Base-by-base conservation (phyloP, 2,888 invertebrate genomes). In the Limenitis camilla region DNA sequence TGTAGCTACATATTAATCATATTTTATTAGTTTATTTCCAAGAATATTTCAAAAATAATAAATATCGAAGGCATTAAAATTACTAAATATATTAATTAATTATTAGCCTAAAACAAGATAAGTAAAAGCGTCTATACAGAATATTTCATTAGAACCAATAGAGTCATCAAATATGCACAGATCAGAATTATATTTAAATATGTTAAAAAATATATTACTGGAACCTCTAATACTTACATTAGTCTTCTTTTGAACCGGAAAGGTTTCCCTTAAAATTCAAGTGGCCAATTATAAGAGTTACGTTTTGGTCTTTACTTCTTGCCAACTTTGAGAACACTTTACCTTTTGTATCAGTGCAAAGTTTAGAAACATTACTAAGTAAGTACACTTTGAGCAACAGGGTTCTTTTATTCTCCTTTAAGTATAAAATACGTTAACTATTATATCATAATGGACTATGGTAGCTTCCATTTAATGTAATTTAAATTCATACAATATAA, bases 201-300 rank as follows among this genome's bases (percentile, higher is more conserved):
- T 5, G n/a, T 9, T 28, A n/a, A 35, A 36, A 35, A 40, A 36
- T 30, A 36, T 7, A 27, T 40, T 6, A 30, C 48, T 6, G 47
- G 19, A 6, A 27, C 56, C 58, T 59, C 57, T 4, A 30, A 19
- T 11, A 30, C 4, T 0, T 68, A 64, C 42, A 0, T 47, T 67
- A 10, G 55, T 69, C 79, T 78, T 63, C 56, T 54, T 32, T 36
- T 8, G 58, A 65, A 75, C 76, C 76, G 77, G 76, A 74, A 80
- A 76, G 78, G 78, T 71, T 70, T 76, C 78, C 74, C 72, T 78
- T 74, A 76, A 78, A 81, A 80, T 71, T 80, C 71, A 81, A 86
- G 81, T 78, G 78, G 81, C 78, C 82, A 83, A 86, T 86, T 86
- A 84, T 67, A 66, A 19, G 62, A 68, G 72, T 74, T 70, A 76